Evolutionary conservation across 2,113 vertebrate genomes (phyloP).

Genomic region (Clinocottus analis): DNA sequence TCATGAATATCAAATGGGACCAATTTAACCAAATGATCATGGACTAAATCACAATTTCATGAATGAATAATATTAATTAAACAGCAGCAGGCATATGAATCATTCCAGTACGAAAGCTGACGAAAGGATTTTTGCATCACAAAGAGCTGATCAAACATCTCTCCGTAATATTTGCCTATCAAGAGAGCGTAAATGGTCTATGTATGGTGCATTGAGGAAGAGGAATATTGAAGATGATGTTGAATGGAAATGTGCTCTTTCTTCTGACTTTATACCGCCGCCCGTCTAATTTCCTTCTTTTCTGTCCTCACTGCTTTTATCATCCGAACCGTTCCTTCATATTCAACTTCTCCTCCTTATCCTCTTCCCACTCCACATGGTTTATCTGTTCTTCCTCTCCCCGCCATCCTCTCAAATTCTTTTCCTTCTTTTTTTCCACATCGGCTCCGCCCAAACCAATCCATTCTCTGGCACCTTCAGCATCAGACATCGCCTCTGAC

Average conservation of each 20-base stretch:
- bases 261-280: slow-evolving; percentile 6
- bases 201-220: slow-evolving; percentile 23
- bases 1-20: slow-evolving; percentile 83
- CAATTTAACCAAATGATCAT: slow-evolving; percentile 82
- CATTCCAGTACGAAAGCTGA: slow-evolving; percentile 57
- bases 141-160: slow-evolving; percentile 69
- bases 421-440: background rate
- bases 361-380: background rate
- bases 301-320: slow-evolving; percentile 8
- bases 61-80: slow-evolving; percentile 84
- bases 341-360: background rate
- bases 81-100: slow-evolving; percentile 73
- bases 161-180: slow-evolving; percentile 45
- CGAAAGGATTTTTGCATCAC: slow-evolving; percentile 52
- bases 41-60: slow-evolving; percentile 83
- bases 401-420: background rate
- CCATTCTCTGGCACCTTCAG: slow-evolving; percentile 75
- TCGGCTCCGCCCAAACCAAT: background rate
- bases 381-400: background rate
- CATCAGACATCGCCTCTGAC: slow-evolving; percentile 92
- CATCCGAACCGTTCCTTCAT: background rate
- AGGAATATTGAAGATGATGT: slow-evolving; percentile 36
- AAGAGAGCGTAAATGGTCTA: slow-evolving; percentile 6
- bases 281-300: slow-evolving; percentile 4
- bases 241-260: slow-evolving; percentile 30